phyloP scores from a whole-genome alignment of 2,888 invertebrate genomes.

The Gastracanthus pulcherrimus region DNA sequence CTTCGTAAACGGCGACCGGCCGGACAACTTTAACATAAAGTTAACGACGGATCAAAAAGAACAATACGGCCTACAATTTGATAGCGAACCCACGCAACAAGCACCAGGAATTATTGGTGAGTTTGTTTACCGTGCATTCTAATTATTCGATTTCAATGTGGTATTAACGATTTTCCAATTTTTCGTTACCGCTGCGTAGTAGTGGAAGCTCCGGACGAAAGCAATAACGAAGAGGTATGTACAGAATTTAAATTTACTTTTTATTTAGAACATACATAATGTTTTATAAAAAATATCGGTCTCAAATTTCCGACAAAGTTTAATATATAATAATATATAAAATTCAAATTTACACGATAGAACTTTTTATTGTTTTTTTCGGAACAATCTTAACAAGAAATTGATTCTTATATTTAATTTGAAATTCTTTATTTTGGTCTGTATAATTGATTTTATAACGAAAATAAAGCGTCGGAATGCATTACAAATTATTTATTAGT shows the following conservation, averaged over 20 bases:
- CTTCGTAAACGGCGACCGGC: constrained; percentile 67
- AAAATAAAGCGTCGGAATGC: background rate
- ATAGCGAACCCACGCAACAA: constrained; percentile 70
- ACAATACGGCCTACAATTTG: constrained; percentile 87
- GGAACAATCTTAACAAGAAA: background rate
- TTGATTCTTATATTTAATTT: background rate
- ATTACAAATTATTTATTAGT: constrained; percentile 3
- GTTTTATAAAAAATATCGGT: background rate
- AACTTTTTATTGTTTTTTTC: background rate
- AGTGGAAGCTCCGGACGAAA: constrained; percentile 73
- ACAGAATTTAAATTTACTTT: background rate
- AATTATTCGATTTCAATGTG: no score
- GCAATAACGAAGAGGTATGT: constrained; percentile 70
- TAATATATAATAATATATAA: background rate
- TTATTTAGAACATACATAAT: background rate
- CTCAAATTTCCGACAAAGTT: background rate
- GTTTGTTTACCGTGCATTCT: no score
- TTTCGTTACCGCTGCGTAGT: constrained; percentile 55
- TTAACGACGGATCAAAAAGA: constrained; percentile 85
- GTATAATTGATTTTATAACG: constrained; percentile 11
- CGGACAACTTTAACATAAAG: constrained; percentile 84
- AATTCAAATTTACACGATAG: background rate
- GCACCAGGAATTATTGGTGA: constrained; percentile 74
- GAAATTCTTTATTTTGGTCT: constrained; percentile 38
- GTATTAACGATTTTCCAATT: no score